Base-by-base conservation (phyloP, 2,797 vertebrate genomes). In the Cyprinodon diabolis region DNA sequence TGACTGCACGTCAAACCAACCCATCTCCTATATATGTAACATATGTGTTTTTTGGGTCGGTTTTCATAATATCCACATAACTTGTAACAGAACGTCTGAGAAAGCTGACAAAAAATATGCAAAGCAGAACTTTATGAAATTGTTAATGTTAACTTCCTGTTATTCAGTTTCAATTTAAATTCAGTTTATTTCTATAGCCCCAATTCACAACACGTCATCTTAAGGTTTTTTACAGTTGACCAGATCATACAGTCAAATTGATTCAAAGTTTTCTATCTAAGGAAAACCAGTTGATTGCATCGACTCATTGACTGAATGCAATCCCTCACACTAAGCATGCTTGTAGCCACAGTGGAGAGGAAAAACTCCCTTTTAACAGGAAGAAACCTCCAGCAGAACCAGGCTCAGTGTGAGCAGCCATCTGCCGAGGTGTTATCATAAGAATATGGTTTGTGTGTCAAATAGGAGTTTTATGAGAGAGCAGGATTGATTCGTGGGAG, bases 401-500 rank as follows among this genome's bases (percentile, higher is more conserved):
- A 30, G 30, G 30, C 30, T 30, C 30, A 30, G 30, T 30, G 30
- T 30, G 30, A 68, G 66, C 55, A 30, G 72, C 54, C 69, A 66
- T 76, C 60, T 68, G 13, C 56, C 63, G 49, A 23, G 57, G 45
- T 19, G 37, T 69, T 81, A 66, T 74, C 65, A 77, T 72, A 68
- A 80, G 69, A 67, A 68, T n/a, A 84, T 75, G 40, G 65, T 37
- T 76, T 76, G 77, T 68, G 74, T 72, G 60, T 25, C 51, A 75
- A 79, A 23, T 58, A 67, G 17, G 60, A 63, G 17, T 43, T 47
- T 25, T 68, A n/a, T n/a, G 65, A 35, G 57, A 55, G 25, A 51
- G 17, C 3, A 14, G 8, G n/a, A 19, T 23, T 45, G 37, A 21
- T 21, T n/a, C 11, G n/a, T 7, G 13, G 62, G 2, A 23, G n/a